phyloP scores from a whole-genome alignment of 2,797 vertebrate species.

The Gymnoscopelus microlampas region DNA sequence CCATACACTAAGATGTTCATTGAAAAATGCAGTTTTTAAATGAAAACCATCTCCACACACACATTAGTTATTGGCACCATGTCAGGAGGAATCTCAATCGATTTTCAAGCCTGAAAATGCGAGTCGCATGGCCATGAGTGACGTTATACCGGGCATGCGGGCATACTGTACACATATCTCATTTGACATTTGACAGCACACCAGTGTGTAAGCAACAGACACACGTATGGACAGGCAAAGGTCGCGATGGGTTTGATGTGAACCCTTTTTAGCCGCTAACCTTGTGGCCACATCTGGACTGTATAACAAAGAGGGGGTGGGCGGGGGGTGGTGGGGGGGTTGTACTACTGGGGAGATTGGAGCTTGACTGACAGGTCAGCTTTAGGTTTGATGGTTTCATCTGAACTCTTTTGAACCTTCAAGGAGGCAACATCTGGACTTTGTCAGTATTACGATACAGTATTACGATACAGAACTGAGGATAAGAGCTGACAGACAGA shows the following conservation, averaged over 20 bases:
- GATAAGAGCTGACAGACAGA: slow-evolving; percentile 23
- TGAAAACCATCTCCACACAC: too few species aligned
- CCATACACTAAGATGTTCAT: too few species aligned
- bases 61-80: too few species aligned
- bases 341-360: slow-evolving; percentile 3
- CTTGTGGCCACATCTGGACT: slow-evolving; percentile 43
- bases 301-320: slow-evolving; percentile 11
- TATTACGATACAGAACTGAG: slow-evolving; percentile 14
- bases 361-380: slow-evolving; percentile 39
- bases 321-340: slow-evolving; percentile 11
- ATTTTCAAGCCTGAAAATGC: too few species aligned
- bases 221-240: background rate
- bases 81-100: too few species aligned
- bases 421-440: slow-evolving; percentile 58
- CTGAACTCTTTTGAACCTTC: slow-evolving; percentile 25
- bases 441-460: slow-evolving; percentile 23
- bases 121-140: too few species aligned
- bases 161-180: too few species aligned
- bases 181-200: too few species aligned
- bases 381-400: slow-evolving; percentile 41
- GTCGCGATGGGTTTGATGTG: slow-evolving; percentile 16
- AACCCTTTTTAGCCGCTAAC: slow-evolving; percentile 24
- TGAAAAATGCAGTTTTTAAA: too few species aligned
- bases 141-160: too few species aligned
- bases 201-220: background rate